Evolutionary conservation across 1,140 invertebrate species (phyloP).

Genomic region (Caenorhabditis inopinata): DNA sequence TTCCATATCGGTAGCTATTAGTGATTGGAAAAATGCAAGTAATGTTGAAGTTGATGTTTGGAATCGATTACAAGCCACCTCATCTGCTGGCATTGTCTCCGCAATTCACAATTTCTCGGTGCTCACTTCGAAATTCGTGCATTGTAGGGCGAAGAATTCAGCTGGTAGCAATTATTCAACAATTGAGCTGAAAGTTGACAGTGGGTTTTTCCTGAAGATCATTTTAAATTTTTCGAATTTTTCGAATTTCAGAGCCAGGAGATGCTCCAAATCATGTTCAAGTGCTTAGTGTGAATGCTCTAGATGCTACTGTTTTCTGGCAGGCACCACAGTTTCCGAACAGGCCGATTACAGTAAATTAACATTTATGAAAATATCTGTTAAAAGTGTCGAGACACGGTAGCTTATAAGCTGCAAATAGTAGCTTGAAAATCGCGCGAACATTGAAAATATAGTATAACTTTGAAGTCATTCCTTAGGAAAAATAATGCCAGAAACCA

Average conservation of each 20-base stretch:
- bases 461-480: too few relatives aligned
- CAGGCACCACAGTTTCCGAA: constrained; percentile 2
- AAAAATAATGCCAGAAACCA: too few relatives aligned
- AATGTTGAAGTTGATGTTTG: constrained; percentile 23
- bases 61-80: constrained; percentile 17
- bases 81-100: constrained; percentile 12
- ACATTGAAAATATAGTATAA: too few relatives aligned
- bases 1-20: background rate
- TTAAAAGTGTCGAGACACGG: too few relatives aligned
- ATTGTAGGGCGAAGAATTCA: constrained; percentile 39
- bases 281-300: constrained; percentile 16
- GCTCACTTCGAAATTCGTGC: constrained; percentile 25
- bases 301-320: constrained; percentile 23
- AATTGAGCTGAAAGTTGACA: constrained; percentile 13
- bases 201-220: background rate
- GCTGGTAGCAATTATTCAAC: constrained; percentile 26
- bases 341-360: background rate
- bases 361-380: background rate
- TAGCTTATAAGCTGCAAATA: too few relatives aligned
- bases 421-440: too few relatives aligned
- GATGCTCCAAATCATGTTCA: constrained; percentile 18
- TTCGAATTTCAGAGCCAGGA: background rate
- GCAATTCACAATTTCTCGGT: constrained; percentile 9
- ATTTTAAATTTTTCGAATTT: background rate
- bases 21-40: constrained; percentile 1